Evolutionary conservation across 2,797 vertebrate genomes (phyloP).

Genomic region (Hemitrygon akajei): DNA sequence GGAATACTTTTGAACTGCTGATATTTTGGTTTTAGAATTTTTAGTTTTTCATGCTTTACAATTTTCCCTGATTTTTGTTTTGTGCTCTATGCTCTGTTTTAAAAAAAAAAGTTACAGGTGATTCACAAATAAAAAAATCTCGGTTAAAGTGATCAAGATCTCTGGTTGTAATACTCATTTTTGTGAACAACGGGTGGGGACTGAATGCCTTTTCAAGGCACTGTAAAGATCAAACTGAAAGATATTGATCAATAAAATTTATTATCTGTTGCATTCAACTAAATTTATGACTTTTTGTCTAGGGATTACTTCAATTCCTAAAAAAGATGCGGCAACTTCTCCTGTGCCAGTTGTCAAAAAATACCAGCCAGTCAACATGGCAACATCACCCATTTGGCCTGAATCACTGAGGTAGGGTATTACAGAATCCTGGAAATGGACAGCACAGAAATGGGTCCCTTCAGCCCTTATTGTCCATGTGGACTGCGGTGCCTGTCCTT

Average conservation of each 20-base stretch:
- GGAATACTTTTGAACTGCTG: too few relatives aligned
- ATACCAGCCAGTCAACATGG: constrained; percentile 44
- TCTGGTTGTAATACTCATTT: too few relatives aligned
- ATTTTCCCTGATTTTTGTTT: background rate
- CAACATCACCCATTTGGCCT: constrained; percentile 47
- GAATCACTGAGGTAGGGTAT: constrained; percentile 61
- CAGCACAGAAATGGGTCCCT: too few relatives aligned
- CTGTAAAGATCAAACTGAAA: background rate
- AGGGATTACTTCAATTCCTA: constrained; percentile 52
- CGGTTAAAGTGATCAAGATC: too few relatives aligned
- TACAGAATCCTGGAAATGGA: too few relatives aligned
- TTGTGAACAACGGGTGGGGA: too few relatives aligned
- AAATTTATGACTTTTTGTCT: constrained; percentile 41
- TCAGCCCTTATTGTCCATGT: too few relatives aligned
- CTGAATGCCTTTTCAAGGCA: too few relatives aligned
- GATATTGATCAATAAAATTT: background rate
- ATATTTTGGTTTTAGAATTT: too few relatives aligned
- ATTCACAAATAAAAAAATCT: too few relatives aligned
- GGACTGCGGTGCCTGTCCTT: too few relatives aligned
- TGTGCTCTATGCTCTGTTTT: background rate
- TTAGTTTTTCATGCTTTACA: too few relatives aligned
- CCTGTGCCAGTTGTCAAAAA: constrained; percentile 50
- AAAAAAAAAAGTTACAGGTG: background rate
- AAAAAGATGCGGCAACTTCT: constrained; percentile 65
- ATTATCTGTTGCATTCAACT: background rate